Conservation (phyloP, 1,140 invertebrate species). For the Drosophila obscura region DNA sequence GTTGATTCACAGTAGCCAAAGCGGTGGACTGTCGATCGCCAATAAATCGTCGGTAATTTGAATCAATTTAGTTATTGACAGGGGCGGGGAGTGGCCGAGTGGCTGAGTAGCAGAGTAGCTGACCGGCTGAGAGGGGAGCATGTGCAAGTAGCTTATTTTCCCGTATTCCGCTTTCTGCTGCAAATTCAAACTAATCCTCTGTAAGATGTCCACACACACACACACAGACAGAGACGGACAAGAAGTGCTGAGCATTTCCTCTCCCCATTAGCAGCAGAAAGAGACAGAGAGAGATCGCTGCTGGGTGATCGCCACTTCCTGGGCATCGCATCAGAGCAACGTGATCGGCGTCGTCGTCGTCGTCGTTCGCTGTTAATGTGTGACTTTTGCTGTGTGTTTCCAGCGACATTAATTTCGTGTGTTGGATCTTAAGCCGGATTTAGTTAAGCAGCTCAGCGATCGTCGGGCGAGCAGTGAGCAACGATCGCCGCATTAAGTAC, state of each 20-base stretch:
- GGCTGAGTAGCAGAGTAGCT: too few relatives aligned
- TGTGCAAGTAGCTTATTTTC: conserved; percentile 47
- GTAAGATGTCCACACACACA: conserved; percentile 71
- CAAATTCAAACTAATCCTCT: conserved; percentile 76
- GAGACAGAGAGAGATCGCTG: conserved; percentile 19
- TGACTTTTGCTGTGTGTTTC: conserved; percentile 83
- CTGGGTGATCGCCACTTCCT: conserved; percentile 64
- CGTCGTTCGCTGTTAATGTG: conserved; percentile 75
- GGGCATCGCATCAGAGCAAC: conserved; percentile 21
- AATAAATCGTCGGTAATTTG: conserved; percentile 69
- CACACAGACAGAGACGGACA: background rate
- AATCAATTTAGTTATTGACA: conserved; percentile 54
- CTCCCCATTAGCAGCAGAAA: conserved; percentile 36
- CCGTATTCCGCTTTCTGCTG: conserved; percentile 51
- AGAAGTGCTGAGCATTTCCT: conserved; percentile 36
- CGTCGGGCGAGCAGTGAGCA: conserved; percentile 34
- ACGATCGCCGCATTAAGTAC: conserved; percentile 42
- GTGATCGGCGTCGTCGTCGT: conserved; percentile 25
- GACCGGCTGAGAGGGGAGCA: background rate
- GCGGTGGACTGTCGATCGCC: conserved; percentile 20
- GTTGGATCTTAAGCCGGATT: conserved; percentile 83
- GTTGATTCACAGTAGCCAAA: conserved; percentile 46
- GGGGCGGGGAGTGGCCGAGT: background rate
- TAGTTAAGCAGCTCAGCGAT: conserved; percentile 83
- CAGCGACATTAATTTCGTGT: conserved; percentile 83